Evolutionary conservation across 2,888 invertebrate species (phyloP), one percentile per base, ranked within the genome.

Genomic region (Pediacus dermestoides): DNA sequence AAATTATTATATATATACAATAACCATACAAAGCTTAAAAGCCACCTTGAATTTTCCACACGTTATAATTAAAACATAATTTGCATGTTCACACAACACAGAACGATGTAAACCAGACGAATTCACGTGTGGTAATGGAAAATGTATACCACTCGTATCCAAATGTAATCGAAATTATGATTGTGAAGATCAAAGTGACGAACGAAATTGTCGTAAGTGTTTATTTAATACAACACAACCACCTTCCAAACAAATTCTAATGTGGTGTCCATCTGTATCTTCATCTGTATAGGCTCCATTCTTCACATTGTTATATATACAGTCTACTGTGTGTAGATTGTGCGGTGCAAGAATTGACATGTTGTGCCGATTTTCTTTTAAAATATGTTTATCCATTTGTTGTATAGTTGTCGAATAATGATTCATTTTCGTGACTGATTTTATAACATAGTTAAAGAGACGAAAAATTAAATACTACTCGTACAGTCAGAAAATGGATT

Each of bases 101-200:
- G 9, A n/a, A 58, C 61, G 64, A 58, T 85, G 85, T 72, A 72
- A 70, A 60, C 72, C 75, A 44, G 75, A 77, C 50, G 75, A 86
- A 70, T 86, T 85, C 73, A 75, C 76, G 53, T 88, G 88, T 72
- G 69, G 62, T 47, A 62, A 65, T 40, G 68, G 55, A 15, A 47
- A 49, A 14, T 87, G 86, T 66, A 74, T 87, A 44, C 69, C 74
- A 14, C 53, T 57, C 25, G 58, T 59, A 21, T 68, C 67, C 37
- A 71, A 72, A 28, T 88, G 88, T 68, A 76, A 86, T 64, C 72
- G 75, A 15, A 30, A 52, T 8, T 48, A 38, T 9, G 81, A 85
- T 63, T 86, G 86, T 66, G 44, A 62, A 9, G 74, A 75, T 57
- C 69, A 71, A 25, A 53, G 50, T 28, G 80, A 81, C 61, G 80